Evolutionary conservation across 2,113 vertebrate genomes (phyloP), one percentile per base, ranked within the genome.

Genomic region (Prinia subflava): DNA sequence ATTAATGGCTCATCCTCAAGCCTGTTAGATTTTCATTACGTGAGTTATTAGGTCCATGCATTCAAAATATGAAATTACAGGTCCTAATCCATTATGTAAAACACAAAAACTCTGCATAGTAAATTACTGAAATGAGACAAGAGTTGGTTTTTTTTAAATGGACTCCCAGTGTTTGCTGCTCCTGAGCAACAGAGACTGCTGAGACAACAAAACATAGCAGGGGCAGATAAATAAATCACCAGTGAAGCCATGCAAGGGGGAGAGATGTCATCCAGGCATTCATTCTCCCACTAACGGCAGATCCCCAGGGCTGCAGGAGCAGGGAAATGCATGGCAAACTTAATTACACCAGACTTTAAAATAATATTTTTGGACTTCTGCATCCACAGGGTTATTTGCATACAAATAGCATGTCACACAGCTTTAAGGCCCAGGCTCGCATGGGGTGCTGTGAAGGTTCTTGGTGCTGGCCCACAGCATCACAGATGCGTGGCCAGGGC

Each of bases 1-100:
- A 95, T 97, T 98, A 98, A 98, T 96, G 97, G 96, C 92, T 97
- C 98, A 96, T 97, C 97, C 96, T 97, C 97, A 94, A 92, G 91
- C 93, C 97, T 96, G 96, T 97, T 97, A 97, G 96, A 80, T 82
- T 97, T 97, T 96, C 97, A 98, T 98, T 97, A 97, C 37, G 50
- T 96, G 95, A 96, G 85, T 97, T 97, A 98, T 97, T 97, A 98
- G 97, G 95, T 80, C 97, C 91, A 55, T 87, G 96, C 91, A 96
- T 97, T 96, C 97, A 91, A 95, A 96, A 98, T 96, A 97, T 80
- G 79, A 98, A 97, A 97, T 97, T 90, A 97, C 93, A 91, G 92
- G 96, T 95, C 96, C 96, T 95, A 97, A 98, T 98, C 96, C 96
- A 90, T 98, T 97, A 98, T 64, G 92, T 96, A 96, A 97, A 96